Conservation (phyloP, 1,140 invertebrate species). For the Camponotus floridanus region DNA sequence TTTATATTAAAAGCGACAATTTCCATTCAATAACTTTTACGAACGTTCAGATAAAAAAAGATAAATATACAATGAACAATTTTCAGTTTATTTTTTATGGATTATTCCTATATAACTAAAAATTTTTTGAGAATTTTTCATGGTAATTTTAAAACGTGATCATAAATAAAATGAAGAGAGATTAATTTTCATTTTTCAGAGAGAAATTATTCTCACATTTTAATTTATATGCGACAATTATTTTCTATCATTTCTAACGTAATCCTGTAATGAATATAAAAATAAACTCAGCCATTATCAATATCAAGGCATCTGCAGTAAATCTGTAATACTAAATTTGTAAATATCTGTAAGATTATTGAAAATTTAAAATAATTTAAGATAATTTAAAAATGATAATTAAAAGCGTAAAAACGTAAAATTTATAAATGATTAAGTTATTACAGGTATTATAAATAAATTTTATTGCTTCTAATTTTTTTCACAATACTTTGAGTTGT, state of each 20-base stretch:
- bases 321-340: not conserved
- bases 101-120: no score
- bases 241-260: not conserved
- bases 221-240: not conserved
- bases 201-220: not conserved
- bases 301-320: not conserved
- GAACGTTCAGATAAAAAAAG: no score
- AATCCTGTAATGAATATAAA: not conserved
- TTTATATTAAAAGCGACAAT: not conserved
- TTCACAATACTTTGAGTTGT: not conserved
- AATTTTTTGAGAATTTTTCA: not conserved
- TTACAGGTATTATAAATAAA: not conserved
- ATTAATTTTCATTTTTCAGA: constrained; percentile 9
- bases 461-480: not conserved
- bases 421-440: constrained; percentile 7
- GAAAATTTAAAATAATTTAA: not conserved
- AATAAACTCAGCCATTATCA: not conserved
- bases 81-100: no score
- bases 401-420: not conserved
- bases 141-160: not conserved
- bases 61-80: no score
- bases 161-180: not conserved
- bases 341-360: not conserved
- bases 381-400: no score
- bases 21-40: not conserved